Evolutionary conservation across 92 coral and sea anemone genomes (phyloP).

Genomic region (Muricea muricata): DNA sequence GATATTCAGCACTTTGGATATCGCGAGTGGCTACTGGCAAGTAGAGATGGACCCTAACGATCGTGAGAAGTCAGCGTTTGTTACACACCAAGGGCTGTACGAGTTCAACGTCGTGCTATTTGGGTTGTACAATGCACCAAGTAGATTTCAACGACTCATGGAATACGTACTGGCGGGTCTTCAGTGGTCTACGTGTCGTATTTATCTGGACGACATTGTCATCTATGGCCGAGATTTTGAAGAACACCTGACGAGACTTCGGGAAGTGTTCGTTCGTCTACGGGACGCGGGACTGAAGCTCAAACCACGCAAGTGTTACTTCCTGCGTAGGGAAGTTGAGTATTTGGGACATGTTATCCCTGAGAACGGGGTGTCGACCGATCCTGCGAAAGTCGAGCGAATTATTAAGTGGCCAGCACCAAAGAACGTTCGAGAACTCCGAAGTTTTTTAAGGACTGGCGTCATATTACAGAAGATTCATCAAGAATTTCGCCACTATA

Average conservation of each 20-base stretch:
- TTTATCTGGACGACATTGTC: conserved; percentile 52
- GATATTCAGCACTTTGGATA: background rate
- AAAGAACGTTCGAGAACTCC: background rate
- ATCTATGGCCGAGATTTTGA: conserved; percentile 35
- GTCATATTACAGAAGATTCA: conserved; percentile 30
- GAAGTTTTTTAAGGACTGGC: conserved; percentile 17
- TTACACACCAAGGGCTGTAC: conserved; percentile 62
- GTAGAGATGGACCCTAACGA: conserved; percentile 9
- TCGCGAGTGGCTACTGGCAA: conserved; percentile 23
- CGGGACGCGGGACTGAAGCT: conserved; percentile 53
- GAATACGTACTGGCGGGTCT: conserved; percentile 36
- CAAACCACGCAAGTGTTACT: conserved; percentile 48
- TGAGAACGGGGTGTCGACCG: conserved; percentile 9
- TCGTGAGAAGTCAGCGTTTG: conserved; percentile 68
- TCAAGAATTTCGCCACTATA: conserved; percentile 26
- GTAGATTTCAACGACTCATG: conserved; percentile 58
- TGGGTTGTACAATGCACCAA: conserved; percentile 46
- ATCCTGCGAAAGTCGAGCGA: background rate
- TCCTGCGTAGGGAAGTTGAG: background rate
- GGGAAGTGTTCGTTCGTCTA: conserved; percentile 31
- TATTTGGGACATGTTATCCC: conserved; percentile 43
- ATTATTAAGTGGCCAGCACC: background rate
- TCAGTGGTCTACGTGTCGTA: conserved; percentile 52
- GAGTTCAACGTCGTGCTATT: conserved; percentile 60
- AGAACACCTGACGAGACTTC: conserved; percentile 18